Percentiles rank a stretch among this genome's conserved stretches.
phyloP scores from a whole-genome alignment of 2,797 vertebrate species.

The Triplophysa bombifrons region DNA sequence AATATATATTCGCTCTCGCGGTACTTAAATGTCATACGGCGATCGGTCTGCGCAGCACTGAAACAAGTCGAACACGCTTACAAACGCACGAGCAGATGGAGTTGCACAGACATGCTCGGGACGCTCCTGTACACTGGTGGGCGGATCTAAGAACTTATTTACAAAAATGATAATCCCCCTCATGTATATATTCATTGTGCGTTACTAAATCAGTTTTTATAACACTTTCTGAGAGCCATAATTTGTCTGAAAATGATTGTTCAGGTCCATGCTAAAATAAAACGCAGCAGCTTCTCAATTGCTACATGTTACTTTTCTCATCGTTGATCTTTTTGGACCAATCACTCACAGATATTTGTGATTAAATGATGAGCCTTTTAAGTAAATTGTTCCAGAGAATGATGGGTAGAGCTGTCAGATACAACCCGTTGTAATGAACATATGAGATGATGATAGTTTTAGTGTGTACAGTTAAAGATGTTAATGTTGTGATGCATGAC shows the following conservation, averaged over 20 bases:
- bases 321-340: neutral
- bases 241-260: neutral
- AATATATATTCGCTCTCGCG: no score
- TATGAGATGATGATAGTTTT: neutral
- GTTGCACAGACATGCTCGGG: neutral
- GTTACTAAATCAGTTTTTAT: neutral
- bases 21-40: no score
- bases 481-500: neutral
- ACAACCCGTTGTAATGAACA: neutral
- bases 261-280: no score
- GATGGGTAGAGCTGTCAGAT: no score
- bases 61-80: no score
- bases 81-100: no score
- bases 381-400: no score
- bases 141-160: neutral
- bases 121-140: accelerated
- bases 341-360: neutral
- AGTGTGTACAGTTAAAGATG: neutral
- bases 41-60: no score
- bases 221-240: neutral
- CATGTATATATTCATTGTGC: neutral
- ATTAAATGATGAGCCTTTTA: neutral
- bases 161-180: neutral
- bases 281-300: neutral
- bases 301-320: neutral